These are phyloP conservation scores for Maniola hyperantus DNA, from an alignment of 2,888 invertebrate genomes.

Conservation along the genomic window DNA sequence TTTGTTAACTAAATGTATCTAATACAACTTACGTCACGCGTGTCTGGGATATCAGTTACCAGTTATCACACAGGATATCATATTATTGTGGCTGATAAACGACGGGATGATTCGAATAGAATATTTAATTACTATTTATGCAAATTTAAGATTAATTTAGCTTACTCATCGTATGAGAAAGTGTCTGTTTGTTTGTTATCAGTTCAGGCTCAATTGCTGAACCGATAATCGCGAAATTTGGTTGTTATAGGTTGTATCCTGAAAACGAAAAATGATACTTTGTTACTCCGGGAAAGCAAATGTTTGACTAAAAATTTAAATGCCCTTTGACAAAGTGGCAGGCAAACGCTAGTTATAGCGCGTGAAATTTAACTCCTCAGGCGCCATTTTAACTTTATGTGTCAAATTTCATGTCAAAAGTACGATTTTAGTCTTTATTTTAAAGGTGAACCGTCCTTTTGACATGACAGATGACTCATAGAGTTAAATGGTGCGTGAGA, in stretches of 20 bases:
- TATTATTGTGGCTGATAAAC: not conserved
- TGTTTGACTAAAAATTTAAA: not conserved
- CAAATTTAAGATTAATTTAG: not conserved
- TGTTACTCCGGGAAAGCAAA: not conserved
- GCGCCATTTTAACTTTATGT: too few relatives aligned
- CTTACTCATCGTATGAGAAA: not conserved
- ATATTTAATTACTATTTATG: not conserved
- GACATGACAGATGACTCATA: too few relatives aligned
- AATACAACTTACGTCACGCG: not conserved
- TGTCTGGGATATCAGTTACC: too few relatives aligned
- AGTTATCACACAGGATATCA: not conserved
- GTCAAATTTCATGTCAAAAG: too few relatives aligned
- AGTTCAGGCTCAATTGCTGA: not conserved
- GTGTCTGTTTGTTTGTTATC: not conserved
- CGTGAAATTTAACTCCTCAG: too few relatives aligned
- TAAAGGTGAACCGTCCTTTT: too few relatives aligned
- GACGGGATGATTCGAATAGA: not conserved
- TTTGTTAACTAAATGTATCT: not conserved
- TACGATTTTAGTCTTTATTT: too few relatives aligned
- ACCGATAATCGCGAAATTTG: too few relatives aligned
- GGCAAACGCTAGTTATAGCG: not conserved
- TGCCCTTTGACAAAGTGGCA: not conserved
- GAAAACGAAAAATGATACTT: too few relatives aligned
- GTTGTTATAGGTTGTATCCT: too few relatives aligned
- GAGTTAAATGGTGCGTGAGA: too few relatives aligned